phyloP scores from a whole-genome alignment of 2,113 vertebrate genomes.

The Dascyllus trimaculatus region DNA sequence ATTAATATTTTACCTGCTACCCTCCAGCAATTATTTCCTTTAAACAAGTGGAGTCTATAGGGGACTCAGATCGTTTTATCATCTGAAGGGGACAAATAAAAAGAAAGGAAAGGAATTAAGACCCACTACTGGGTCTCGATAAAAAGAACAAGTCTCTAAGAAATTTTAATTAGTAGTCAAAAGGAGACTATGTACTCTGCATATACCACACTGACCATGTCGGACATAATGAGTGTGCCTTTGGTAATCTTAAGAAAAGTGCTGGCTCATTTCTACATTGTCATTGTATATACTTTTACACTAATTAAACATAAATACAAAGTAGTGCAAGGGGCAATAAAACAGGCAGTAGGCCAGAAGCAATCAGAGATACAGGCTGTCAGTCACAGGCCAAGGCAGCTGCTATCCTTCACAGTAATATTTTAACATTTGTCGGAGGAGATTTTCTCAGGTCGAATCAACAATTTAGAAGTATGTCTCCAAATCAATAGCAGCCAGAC shows the following conservation, averaged over 20 bases:
- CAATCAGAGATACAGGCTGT: neutral
- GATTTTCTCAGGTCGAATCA: constrained; percentile 11
- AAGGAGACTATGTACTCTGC: constrained; percentile 31
- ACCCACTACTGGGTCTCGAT: constrained; percentile 6
- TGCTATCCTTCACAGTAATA: neutral
- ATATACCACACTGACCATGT: constrained; percentile 10
- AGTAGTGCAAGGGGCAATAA: neutral
- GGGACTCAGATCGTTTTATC: constrained; percentile 7
- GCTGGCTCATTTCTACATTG: neutral
- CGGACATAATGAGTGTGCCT: constrained; percentile 30
- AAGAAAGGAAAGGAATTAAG: neutral
- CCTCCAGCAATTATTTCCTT: constrained; percentile 28
- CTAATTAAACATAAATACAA: constrained; percentile 37
- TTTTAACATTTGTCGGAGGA: constrained; percentile 13
- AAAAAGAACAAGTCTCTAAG: constrained; percentile 15
- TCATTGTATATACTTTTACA: constrained; percentile 10
- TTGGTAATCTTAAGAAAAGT: constrained; percentile 21
- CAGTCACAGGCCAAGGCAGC: neutral
- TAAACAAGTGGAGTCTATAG: constrained; percentile 7
- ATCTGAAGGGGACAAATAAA: constrained; percentile 25
- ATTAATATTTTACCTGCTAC: constrained; percentile 54
- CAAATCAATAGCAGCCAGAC: constrained; percentile 17
- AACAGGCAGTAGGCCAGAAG: neutral
- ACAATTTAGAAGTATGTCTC: neutral
- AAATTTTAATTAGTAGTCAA: constrained; percentile 44